phyloP scores from a whole-genome alignment of 2,888 invertebrate species.

The Papilio protenor region DNA sequence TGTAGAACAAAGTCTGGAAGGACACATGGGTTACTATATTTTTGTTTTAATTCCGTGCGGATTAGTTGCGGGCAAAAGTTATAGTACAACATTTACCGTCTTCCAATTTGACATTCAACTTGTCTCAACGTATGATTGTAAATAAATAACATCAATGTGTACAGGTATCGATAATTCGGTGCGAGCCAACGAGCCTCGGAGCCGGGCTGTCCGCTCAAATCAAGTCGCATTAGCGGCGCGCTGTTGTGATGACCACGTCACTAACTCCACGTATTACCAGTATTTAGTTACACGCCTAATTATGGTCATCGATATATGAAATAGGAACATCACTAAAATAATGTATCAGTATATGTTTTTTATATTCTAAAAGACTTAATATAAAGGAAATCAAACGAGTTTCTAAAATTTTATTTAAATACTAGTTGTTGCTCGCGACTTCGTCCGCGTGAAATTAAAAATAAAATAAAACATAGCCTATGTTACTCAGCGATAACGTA shows the following conservation, averaged over 20 bases:
- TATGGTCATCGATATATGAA: constrained; percentile 36
- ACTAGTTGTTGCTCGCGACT: too few species aligned
- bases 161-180: constrained; percentile 55
- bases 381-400: background rate
- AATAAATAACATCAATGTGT: constrained; percentile 49
- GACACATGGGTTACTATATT: too few species aligned
- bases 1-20: too few species aligned
- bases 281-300: constrained; percentile 64
- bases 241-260: constrained; percentile 72
- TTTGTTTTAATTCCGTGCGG: too few species aligned
- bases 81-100: background rate
- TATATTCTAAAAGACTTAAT: background rate
- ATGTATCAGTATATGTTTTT: background rate
- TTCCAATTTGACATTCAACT: constrained; percentile 4
- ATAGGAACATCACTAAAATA: constrained; percentile 23
- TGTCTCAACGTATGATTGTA: constrained; percentile 22
- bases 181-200: constrained; percentile 51
- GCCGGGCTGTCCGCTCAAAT: constrained; percentile 60
- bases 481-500: too few species aligned
- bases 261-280: constrained; percentile 65
- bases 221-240: constrained; percentile 64
- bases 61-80: background rate
- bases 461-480: too few species aligned
- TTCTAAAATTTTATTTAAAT: background rate
- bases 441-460: too few species aligned